Conservation (phyloP, 92 coral and sea anemone genomes). For the Palythoa grandis region DNA sequence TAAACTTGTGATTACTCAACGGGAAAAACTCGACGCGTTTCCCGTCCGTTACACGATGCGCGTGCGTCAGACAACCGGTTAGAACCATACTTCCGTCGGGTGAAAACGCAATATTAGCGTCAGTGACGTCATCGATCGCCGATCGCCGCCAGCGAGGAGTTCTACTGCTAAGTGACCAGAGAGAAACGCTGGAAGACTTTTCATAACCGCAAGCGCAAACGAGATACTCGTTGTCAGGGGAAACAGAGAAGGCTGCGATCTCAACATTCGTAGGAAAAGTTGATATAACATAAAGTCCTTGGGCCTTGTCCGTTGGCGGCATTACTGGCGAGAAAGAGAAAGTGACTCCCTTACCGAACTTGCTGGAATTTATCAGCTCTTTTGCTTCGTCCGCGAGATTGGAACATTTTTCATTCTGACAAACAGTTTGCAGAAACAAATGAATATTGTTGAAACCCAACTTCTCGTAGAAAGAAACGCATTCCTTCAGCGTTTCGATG, state of each 20-base stretch:
- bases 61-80: conserved; percentile 24
- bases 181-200: neutral
- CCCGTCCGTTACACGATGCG: conserved; percentile 32
- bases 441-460: conserved; percentile 16
- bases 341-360: conserved; percentile 9
- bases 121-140: neutral
- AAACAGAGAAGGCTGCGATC: conserved; percentile 8
- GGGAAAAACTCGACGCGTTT: conserved; percentile 26
- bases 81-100: conserved; percentile 32
- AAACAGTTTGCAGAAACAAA: conserved; percentile 18
- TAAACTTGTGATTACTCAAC: conserved; percentile 1
- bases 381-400: neutral
- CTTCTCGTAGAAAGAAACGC: neutral
- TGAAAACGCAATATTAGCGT: conserved; percentile 15
- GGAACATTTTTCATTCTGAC: conserved; percentile 3
- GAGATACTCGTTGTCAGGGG: conserved; percentile 16
- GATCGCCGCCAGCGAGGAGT: conserved; percentile 22
- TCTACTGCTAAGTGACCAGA: conserved; percentile 28
- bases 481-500: neutral
- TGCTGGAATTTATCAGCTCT: neutral
- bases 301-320: neutral
- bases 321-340: neutral
- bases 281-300: conserved; percentile 15
- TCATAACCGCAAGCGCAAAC: conserved; percentile 17
- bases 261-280: conserved; percentile 11